phyloP scores from a whole-genome alignment of 2,888 invertebrate genomes.

The Melanargia galathea region DNA sequence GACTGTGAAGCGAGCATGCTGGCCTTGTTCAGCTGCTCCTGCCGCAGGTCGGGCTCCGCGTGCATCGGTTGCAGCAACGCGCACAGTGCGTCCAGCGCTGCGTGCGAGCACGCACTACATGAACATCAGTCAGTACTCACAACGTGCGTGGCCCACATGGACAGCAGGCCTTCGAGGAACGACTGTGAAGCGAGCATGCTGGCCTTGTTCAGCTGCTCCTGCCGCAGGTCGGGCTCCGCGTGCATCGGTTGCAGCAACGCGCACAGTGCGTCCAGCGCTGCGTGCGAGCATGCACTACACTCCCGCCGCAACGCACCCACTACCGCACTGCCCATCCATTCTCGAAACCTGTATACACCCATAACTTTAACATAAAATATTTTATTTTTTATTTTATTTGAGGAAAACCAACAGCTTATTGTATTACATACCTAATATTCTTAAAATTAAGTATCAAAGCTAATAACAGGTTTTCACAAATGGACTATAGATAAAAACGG shows the following conservation, averaged over 20 bases:
- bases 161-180: constrained; percentile 95
- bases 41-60: constrained; percentile 96
- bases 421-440: no score
- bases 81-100: constrained; percentile 98
- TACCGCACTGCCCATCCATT: constrained; percentile 96
- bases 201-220: constrained; percentile 99
- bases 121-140: no score
- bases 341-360: constrained; percentile 88
- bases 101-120: constrained; percentile 96
- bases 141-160: constrained; percentile 97
- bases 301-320: constrained; percentile 95
- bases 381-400: no score
- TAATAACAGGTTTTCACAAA: no score
- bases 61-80: constrained; percentile 99
- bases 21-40: constrained; percentile 99
- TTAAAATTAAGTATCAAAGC: no score
- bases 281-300: constrained; percentile 95
- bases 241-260: constrained; percentile 99
- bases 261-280: constrained; percentile 98
- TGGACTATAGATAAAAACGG: no score
- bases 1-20: constrained; percentile 94
- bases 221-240: constrained; percentile 96
- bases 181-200: constrained; percentile 94
- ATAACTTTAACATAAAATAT: no score
- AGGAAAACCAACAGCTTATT: no score